Evolutionary conservation across 2,797 vertebrate genomes (phyloP).

Genomic region (Sebastes nivosus): DNA sequence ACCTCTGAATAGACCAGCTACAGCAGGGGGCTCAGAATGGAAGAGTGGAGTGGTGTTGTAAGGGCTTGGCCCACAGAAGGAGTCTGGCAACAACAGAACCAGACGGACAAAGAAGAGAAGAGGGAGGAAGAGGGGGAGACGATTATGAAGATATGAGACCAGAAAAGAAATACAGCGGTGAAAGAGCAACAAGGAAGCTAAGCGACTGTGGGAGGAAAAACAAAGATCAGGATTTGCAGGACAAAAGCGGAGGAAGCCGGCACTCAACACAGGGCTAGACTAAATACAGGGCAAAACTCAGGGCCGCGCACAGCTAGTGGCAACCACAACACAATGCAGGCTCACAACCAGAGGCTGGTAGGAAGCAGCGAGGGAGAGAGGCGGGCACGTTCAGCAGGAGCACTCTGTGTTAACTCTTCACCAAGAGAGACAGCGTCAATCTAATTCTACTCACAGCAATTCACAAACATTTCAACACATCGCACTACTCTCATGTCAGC

Average conservation of each 20-base stretch:
- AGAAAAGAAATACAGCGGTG: constrained; percentile 12
- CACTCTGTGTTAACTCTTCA: neutral
- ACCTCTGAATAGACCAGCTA: constrained; percentile 92
- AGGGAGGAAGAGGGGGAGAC: constrained; percentile 34
- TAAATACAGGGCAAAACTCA: constrained; percentile 33
- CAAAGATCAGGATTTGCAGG: constrained; percentile 22
- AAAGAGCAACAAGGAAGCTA: constrained; percentile 31
- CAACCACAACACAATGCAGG: constrained; percentile 14
- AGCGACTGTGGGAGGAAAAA: constrained; percentile 33
- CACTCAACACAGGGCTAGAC: constrained; percentile 30
- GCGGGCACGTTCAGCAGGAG: neutral
- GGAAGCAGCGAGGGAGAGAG: neutral
- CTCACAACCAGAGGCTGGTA: constrained; percentile 13
- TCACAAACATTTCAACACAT: neutral
- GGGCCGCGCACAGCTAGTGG: neutral
- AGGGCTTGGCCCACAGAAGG: constrained; percentile 88
- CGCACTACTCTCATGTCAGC: neutral
- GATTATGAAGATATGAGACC: constrained; percentile 31
- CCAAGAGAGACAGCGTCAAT: neutral
- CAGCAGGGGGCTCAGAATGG: constrained; percentile 85
- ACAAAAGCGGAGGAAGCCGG: constrained; percentile 40
- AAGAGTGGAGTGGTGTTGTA: constrained; percentile 87
- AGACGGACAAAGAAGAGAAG: constrained; percentile 61
- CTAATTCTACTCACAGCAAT: neutral
- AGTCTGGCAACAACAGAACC: constrained; percentile 82